phyloP scores from a whole-genome alignment of 2,888 invertebrate genomes.

The Athetis lepigone region DNA sequence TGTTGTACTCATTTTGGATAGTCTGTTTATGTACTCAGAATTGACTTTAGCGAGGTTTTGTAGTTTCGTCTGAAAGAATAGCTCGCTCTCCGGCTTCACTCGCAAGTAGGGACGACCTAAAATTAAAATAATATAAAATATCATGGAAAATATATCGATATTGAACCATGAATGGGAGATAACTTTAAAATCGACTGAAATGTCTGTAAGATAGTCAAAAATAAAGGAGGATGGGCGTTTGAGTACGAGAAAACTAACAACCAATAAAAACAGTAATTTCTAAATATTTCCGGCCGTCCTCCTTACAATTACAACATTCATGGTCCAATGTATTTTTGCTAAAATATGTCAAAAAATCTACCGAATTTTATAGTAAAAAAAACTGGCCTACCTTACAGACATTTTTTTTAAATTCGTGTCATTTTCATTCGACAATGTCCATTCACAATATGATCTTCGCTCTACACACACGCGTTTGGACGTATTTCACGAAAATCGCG shows the following conservation, averaged over 20 bases:
- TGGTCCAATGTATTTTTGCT: slow-evolving; percentile 78
- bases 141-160: slow-evolving; percentile 41
- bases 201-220: slow-evolving; percentile 87
- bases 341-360: slow-evolving; percentile 46
- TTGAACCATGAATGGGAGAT: slow-evolving; percentile 87
- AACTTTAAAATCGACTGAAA: slow-evolving; percentile 74
- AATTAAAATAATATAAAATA: slow-evolving; percentile 47
- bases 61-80: slow-evolving; percentile 84
- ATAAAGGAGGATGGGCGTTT: too few relatives aligned
- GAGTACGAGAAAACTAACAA: too few relatives aligned
- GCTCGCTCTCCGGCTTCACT: slow-evolving; percentile 86
- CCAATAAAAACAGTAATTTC: too few relatives aligned
- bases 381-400: slow-evolving; percentile 90
- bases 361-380: slow-evolving; percentile 72
- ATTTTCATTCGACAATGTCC: slow-evolving; percentile 77
- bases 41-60: slow-evolving; percentile 83
- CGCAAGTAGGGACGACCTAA: slow-evolving; percentile 78
- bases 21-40: slow-evolving; percentile 79
- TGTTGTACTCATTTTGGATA: slow-evolving; percentile 83
- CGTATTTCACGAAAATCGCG: slow-evolving; percentile 57
- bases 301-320: too few relatives aligned
- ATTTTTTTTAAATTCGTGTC: slow-evolving; percentile 73
- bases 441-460: slow-evolving; percentile 88
- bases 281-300: too few relatives aligned
- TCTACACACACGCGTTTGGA: slow-evolving; percentile 67